phyloP scores from a whole-genome alignment of 2,888 invertebrate genomes.

The Erebia ligea region DNA sequence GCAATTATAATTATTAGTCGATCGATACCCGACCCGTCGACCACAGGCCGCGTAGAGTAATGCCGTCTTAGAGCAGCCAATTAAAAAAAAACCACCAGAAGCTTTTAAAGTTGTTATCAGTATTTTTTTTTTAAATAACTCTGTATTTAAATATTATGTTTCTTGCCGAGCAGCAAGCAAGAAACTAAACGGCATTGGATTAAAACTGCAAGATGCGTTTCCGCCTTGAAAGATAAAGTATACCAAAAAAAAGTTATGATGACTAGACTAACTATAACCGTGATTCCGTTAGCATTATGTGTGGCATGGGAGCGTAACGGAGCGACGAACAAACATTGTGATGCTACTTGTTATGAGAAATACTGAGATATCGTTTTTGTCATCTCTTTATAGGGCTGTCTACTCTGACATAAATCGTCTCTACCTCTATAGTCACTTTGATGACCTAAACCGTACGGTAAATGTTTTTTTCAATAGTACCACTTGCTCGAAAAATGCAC shows the following conservation, averaged over 20 bases:
- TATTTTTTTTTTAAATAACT: neutral
- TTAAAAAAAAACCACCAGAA: no score
- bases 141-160: neutral
- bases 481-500: no score
- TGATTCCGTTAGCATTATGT: constrained; percentile 41
- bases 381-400: constrained; percentile 18
- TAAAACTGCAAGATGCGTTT: constrained; percentile 1
- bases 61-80: no score
- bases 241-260: constrained; percentile 11
- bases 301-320: constrained; percentile 43
- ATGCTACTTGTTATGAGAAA: constrained; percentile 15
- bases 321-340: constrained; percentile 11
- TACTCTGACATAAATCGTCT: neutral
- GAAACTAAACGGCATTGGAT: neutral
- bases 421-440: no score
- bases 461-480: no score
- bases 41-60: no score
- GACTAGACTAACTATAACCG: constrained; percentile 23
- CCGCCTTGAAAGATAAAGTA: constrained; percentile 7
- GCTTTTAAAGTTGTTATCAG: no score
- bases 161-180: neutral
- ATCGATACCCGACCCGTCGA: no score
- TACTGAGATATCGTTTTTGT: constrained; percentile 13
- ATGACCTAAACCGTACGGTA: no score
- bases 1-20: no score